Evolutionary conservation across 2,113 vertebrate genomes (phyloP).

Genomic region (Charadrius vociferus): DNA sequence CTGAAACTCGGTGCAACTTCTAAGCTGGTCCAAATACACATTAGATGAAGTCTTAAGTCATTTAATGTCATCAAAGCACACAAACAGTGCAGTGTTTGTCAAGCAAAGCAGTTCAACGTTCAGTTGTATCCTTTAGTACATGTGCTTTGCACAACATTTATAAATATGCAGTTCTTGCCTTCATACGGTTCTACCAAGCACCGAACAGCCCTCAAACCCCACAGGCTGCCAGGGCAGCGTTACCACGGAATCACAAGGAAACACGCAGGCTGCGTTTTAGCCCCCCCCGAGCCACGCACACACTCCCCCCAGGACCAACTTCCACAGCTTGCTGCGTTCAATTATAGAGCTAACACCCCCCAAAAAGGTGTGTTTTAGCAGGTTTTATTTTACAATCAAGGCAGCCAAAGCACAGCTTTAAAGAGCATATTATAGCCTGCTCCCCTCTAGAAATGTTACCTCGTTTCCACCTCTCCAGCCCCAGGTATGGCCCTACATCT

Average conservation of each 20-base stretch:
- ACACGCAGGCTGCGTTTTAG: accelerated
- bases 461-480: too few relatives aligned
- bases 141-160: background rate
- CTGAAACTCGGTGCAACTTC: background rate
- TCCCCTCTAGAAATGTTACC: background rate
- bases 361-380: too few relatives aligned
- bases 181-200: accelerated
- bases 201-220: background rate
- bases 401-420: background rate
- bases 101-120: background rate
- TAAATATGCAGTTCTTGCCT: background rate
- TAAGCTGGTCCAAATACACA: too few relatives aligned
- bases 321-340: background rate
- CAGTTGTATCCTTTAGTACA: accelerated
- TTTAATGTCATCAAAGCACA: background rate
- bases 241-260: background rate
- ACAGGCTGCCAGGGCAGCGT: background rate
- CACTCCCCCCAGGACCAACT: background rate
- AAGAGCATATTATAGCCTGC: accelerated
- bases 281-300: accelerated
- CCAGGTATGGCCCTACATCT: background rate
- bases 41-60: background rate
- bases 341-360: background rate
- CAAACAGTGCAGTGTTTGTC: background rate
- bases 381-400: background rate